These are phyloP conservation scores for Branchinecta lynchi DNA, from an alignment of 1,140 invertebrate genomes.

Conservation along the genomic window DNA sequence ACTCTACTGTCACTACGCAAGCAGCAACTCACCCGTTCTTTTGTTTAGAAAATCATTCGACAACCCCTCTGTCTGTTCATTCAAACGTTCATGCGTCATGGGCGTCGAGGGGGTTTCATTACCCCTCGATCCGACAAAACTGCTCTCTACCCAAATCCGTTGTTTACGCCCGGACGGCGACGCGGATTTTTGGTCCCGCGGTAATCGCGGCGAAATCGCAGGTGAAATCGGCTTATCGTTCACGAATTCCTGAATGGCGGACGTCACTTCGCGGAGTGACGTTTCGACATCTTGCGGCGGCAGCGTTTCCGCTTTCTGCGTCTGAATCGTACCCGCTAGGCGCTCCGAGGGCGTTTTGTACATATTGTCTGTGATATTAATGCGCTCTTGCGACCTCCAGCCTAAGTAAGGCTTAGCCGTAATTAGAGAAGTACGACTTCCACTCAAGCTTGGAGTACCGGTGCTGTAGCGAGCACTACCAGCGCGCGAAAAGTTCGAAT, in stretches of 20 bases:
- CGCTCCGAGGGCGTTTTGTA: slow-evolving; percentile 63
- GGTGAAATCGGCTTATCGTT: slow-evolving; percentile 25
- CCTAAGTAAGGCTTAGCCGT: slow-evolving; percentile 59
- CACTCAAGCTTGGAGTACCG: slow-evolving; percentile 23
- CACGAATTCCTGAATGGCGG: slow-evolving; percentile 80
- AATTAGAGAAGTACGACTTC: too few relatives aligned
- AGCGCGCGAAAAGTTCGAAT: slow-evolving; percentile 51
- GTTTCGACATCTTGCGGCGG: slow-evolving; percentile 53
- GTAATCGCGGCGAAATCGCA: not conserved
- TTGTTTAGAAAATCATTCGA: too few relatives aligned
- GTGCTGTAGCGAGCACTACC: slow-evolving; percentile 40
- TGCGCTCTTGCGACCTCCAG: slow-evolving; percentile 70
- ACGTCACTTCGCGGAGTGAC: slow-evolving; percentile 78
- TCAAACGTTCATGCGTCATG: too few relatives aligned
- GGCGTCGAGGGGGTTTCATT: too few relatives aligned
- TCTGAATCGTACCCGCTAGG: slow-evolving; percentile 46
- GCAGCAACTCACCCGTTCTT: too few relatives aligned
- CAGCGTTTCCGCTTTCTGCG: slow-evolving; percentile 30
- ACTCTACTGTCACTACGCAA: too few relatives aligned
- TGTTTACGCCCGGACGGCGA: slow-evolving; percentile 35
- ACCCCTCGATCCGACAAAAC: slow-evolving; percentile 48
- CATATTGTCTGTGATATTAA: slow-evolving; percentile 42
- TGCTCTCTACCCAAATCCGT: slow-evolving; percentile 73
- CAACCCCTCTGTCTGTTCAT: too few relatives aligned
- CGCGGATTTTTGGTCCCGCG: slow-evolving; percentile 15